Percentiles rank a stretch among this genome's conserved stretches.
Conservation (phyloP, 2,113 vertebrate species). For the Charina bottae region DNA sequence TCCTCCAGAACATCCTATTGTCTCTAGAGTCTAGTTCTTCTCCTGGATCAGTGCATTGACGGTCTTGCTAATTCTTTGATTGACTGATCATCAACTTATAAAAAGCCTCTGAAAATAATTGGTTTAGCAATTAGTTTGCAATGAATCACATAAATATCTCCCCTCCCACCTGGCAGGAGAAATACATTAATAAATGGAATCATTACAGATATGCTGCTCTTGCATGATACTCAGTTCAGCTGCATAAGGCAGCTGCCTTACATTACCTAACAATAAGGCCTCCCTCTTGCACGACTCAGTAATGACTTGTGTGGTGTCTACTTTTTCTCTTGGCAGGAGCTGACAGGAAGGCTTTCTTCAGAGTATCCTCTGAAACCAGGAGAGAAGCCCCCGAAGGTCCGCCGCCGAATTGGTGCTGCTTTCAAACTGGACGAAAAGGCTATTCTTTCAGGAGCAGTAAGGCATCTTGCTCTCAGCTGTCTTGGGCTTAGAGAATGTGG, state of each 20-base stretch:
- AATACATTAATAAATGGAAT: not conserved
- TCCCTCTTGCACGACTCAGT: not conserved
- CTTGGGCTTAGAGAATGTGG: not conserved
- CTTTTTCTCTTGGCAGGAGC: conserved; percentile 74
- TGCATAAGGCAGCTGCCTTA: not conserved
- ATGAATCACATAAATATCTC: not conserved
- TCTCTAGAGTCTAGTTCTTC: not conserved
- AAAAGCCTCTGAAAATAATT: not conserved
- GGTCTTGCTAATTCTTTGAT: not conserved
- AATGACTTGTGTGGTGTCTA: not conserved
- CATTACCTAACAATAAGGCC: not conserved
- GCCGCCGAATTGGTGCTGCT: conserved; percentile 85
- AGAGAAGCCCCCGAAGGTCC: conserved; percentile 84
- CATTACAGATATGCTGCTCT: not conserved
- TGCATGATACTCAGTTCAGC: not conserved
- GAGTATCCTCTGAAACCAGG: conserved; percentile 88
- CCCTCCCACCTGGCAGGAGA: not conserved
- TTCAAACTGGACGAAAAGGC: conserved; percentile 88
- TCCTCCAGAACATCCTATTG: not conserved
- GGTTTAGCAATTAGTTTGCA: not conserved
- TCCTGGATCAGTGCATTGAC: not conserved
- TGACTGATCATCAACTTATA: not conserved
- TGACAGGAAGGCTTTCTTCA: conserved; percentile 83
- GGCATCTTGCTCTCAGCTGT: not conserved
- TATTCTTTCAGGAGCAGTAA: conserved; percentile 81